These are phyloP conservation scores for Meteorus colon DNA, from an alignment of 2,888 invertebrate genomes.

Conservation along the genomic window DNA sequence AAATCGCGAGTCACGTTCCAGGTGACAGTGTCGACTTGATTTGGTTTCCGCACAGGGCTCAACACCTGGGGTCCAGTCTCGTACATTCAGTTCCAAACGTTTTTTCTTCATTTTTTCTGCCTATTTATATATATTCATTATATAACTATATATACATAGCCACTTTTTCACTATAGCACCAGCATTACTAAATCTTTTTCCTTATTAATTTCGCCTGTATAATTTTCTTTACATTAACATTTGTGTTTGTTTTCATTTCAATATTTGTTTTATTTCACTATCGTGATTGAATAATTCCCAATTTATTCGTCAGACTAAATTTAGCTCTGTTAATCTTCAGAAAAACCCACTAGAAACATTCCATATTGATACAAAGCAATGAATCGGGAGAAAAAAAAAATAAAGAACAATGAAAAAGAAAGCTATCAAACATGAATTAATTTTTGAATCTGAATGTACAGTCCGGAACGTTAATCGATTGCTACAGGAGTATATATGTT, in stretches of 20 bases:
- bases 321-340: neutral
- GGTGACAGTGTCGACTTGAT: slow-evolving; percentile 74
- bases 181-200: neutral
- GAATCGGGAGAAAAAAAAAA: slow-evolving; percentile 1
- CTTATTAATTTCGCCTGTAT: neutral
- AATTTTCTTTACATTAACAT: neutral
- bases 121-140: neutral
- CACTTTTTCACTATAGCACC: neutral
- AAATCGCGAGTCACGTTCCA: slow-evolving; percentile 71
- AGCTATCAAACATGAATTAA: neutral
- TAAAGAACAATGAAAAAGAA: neutral
- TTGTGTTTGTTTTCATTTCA: slow-evolving; percentile 2
- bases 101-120: slow-evolving; percentile 7
- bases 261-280: neutral
- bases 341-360: neutral
- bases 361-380: neutral
- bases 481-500: slow-evolving; percentile 63
- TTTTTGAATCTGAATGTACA: slow-evolving; percentile 70
- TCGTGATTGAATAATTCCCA: neutral
- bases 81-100: slow-evolving; percentile 69
- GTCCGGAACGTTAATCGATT: slow-evolving; percentile 69
- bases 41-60: slow-evolving; percentile 74
- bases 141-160: neutral
- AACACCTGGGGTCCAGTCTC: slow-evolving; percentile 74
- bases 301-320: slow-evolving; percentile 10